A percentile compares a stretch with the other conserved stretches of the same genome.
Evolutionary conservation across 2,888 invertebrate species (phyloP).

Genomic region (Dorcus hopei): DNA sequence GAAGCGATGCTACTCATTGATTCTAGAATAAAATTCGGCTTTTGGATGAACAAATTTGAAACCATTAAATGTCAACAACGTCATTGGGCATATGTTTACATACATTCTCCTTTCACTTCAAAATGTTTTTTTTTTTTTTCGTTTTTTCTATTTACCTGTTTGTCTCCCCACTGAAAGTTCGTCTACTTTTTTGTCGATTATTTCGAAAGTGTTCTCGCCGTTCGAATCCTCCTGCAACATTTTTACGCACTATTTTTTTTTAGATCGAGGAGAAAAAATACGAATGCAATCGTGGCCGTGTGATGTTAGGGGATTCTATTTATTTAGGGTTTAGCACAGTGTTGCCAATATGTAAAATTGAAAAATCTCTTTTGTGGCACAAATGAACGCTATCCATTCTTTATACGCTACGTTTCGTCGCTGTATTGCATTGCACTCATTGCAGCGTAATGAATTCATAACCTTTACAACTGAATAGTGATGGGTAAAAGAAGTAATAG

Average conservation of each 20-base stretch:
- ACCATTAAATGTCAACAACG: neutral
- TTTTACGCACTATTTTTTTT: conserved; percentile 3
- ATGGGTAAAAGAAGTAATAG: too few relatives aligned
- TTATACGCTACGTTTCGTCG: too few relatives aligned
- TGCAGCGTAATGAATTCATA: too few relatives aligned
- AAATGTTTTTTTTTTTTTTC: conserved; percentile 10
- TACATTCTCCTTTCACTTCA: conserved; percentile 4
- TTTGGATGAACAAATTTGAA: neutral
- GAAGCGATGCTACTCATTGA: conserved; percentile 48
- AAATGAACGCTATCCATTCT: too few relatives aligned
- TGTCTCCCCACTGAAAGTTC: conserved; percentile 33
- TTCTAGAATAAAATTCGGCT: conserved; percentile 36
- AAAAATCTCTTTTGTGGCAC: too few relatives aligned
- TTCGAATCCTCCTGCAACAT: conserved; percentile 47
- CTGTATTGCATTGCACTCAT: too few relatives aligned
- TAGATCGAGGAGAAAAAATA: conserved; percentile 1
- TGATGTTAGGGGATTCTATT: conserved; percentile 6
- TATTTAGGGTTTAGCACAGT: neutral
- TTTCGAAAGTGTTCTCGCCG: conserved; percentile 49
- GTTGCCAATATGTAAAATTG: too few relatives aligned
- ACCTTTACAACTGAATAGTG: too few relatives aligned
- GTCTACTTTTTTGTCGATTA: conserved; percentile 45
- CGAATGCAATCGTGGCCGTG: conserved; percentile 24
- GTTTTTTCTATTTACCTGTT: conserved; percentile 26
- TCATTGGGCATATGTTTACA: conserved; percentile 11